Evolutionary conservation across 2,888 invertebrate species (phyloP), one percentile per base, ranked within the genome.

Genomic region (Ariolimax columbianus): DNA sequence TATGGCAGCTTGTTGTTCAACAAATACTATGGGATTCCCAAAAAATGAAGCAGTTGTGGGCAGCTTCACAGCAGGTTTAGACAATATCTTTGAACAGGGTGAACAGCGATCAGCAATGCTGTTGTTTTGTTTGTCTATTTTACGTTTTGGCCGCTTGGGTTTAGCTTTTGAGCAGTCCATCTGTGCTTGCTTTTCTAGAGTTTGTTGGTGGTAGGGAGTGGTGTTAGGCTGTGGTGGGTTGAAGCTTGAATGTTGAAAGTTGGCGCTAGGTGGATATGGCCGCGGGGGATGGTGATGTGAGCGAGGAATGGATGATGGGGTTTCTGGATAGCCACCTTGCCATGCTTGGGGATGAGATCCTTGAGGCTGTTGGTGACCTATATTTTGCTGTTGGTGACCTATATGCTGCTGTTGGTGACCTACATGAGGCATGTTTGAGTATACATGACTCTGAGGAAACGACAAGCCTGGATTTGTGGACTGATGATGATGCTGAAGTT

Each of bases 21-120:
- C 95, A 94, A 97, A 98, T 3, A 97, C 97, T 91, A 96, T 97
- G 0, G 98, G 97, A 94, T 98, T 97, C 89, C 98, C 98, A 95
- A 97, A 96, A 93, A 97, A 98, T 51, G 97, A 97, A n/a, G 91
- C 89, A 70, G 91, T 51, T 81, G 80, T 40, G 66, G 81, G 75
- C n/a, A 77, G 72, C 40, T 78, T 26, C 1, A 40, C 68, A 68
- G 79, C 43, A 59, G 68, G 9, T 38, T 80, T 68, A n/a, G 55
- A 66, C 14, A 66, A 36, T 38, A 68, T 43, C 38, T 96, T 96
- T 43, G 95, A 95, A 94, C 95, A 95, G 33, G 95, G 95, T 63
- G 89, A 89, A 70, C 89, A 89, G 85, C 91, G 89, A 55, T 92
- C 91, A 80, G 90, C 89, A 19, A 91, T 87, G 87, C 88, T 89